Evolutionary conservation across 1,140 invertebrate genomes (phyloP), one percentile per base, ranked within the genome.

Genomic region (Lysiphlebus fabarum): DNA sequence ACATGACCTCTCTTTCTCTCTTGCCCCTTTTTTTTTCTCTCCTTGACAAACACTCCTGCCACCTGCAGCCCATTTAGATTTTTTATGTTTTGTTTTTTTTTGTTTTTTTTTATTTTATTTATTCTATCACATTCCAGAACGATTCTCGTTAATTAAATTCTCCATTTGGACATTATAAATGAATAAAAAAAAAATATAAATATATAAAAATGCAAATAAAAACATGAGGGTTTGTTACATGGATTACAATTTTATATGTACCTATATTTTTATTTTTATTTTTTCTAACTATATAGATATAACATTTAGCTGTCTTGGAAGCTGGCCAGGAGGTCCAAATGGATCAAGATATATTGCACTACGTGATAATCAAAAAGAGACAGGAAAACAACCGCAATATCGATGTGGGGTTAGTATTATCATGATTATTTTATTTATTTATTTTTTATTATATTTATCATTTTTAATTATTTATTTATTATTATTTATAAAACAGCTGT

Each of bases 341-440:
- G 77, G 81, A 26, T 81, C 87, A 59, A 78, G 78, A 17, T 89
- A 84, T 68, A 63, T 89, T 40, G 85, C 86, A 4, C 78, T 89
- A 50, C 75, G 84, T 61, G 86, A 88, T 65, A 82, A 80, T 5
- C 69, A 81, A 65, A 74, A 76, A 10, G 71, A 62, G 10, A 71
- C 69, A 42, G 71, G 79, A 63, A 68, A 71, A 48, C 75, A 81
- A 60, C 84, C 86, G 4, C 81, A 81, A 67, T 89, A 88, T 72
- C 78, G 87, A 65, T 89, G 87, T 69, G 87, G 85, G 36, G 86
- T 89, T 78, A 80, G 85, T 85, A 40, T n/a, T n/a, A n/a, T 57
- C 58, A 63, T 58, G 57, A 49, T 41, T 44, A 17, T 50, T 60
- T 64, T 41, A 33, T 38, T 40, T n/a, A n/a, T 26, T 26, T 26